A percentile compares a stretch with the other conserved stretches of the same genome.
Conservation (phyloP, 2,113 vertebrate genomes). For the Heterotis niloticus region DNA sequence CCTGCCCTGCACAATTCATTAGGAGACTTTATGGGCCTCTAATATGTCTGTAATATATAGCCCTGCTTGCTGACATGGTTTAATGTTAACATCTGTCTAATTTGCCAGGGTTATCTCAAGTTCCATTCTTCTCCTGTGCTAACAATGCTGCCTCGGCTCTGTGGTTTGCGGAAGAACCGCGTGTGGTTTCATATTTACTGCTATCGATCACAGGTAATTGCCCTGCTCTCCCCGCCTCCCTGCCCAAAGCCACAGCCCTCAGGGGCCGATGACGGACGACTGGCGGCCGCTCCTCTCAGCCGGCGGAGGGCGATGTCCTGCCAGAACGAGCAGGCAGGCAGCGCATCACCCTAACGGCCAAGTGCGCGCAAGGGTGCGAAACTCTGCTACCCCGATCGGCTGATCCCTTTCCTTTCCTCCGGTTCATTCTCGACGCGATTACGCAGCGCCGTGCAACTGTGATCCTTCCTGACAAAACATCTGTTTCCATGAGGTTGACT, state of each 20-base stretch:
- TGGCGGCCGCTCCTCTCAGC: conserved; percentile 32
- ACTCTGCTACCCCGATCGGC: background rate
- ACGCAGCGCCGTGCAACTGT: background rate
- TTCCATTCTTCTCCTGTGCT: conserved; percentile 68
- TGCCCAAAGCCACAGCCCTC: conserved; percentile 60
- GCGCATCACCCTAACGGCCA: background rate
- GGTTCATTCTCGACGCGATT: background rate
- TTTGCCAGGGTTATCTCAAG: conserved; percentile 72
- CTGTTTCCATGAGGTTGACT: too few relatives aligned
- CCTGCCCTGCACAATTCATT: conserved; percentile 56
- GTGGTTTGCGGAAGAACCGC: conserved; percentile 61
- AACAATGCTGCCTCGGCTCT: conserved; percentile 65
- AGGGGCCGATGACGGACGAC: conserved; percentile 43
- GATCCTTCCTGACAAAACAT: too few relatives aligned
- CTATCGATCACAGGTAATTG: conserved; percentile 77
- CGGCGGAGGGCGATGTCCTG: conserved; percentile 59
- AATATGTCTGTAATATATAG: conserved; percentile 58
- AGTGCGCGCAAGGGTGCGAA: background rate
- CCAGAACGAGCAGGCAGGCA: conserved; percentile 32
- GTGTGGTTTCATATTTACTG: conserved; percentile 70
- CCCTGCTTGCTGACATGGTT: conserved; percentile 65
- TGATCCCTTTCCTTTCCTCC: background rate
- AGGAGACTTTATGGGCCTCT: conserved; percentile 67
- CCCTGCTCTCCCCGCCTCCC: conserved; percentile 60
- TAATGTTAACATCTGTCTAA: conserved; percentile 71